These are phyloP conservation scores for Parasteatoda lunata DNA, from an alignment of 2,888 invertebrate genomes.

Conservation along the genomic window DNA sequence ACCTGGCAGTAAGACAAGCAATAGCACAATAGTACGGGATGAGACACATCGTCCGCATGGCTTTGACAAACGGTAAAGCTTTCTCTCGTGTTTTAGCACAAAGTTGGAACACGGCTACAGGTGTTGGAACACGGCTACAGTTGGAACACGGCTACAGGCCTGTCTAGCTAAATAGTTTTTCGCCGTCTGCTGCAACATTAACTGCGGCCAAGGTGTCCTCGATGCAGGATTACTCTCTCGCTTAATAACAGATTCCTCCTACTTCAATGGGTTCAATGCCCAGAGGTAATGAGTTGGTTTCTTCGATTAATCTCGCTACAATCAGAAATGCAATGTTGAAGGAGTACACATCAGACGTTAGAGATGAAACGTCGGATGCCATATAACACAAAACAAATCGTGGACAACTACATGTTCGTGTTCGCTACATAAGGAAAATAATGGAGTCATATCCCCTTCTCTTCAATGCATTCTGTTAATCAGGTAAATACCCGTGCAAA, in stretches of 20 bases:
- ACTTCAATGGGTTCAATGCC: background rate
- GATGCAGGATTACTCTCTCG: background rate
- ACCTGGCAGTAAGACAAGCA: background rate
- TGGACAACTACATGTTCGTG: background rate
- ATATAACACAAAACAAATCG: background rate
- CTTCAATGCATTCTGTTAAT: background rate
- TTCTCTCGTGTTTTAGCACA: background rate
- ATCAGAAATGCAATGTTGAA: background rate
- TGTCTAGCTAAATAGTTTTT: background rate
- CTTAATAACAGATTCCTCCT: background rate
- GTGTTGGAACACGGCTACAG: too few relatives aligned
- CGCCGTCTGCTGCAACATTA: background rate
- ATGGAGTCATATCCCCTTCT: background rate
- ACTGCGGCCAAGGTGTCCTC: background rate
- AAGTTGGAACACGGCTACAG: background rate
- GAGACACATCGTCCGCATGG: background rate
- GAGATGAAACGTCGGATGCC: background rate
- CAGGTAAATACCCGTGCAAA: background rate
- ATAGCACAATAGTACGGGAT: background rate
- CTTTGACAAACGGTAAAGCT: background rate
- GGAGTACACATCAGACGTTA: background rate
- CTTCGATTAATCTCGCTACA: background rate
- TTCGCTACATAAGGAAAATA: background rate
- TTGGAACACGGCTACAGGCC: background rate
- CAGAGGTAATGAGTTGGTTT: background rate